Base-by-base conservation (phyloP, 2,113 vertebrate species). In the Alaudala cheleensis region DNA sequence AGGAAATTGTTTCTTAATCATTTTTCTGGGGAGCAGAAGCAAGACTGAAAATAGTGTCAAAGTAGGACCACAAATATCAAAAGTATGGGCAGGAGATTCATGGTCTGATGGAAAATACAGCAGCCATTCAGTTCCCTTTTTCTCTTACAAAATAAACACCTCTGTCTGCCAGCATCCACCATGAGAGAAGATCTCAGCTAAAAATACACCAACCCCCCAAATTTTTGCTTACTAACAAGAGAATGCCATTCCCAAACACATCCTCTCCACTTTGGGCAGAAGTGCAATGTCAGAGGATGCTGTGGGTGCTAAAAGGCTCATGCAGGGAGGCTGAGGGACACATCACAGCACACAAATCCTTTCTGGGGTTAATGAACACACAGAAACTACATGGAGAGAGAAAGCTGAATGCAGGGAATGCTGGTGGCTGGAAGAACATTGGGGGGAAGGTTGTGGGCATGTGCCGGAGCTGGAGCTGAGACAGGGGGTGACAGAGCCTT, bases 1-100 rank as follows among this genome's bases (percentile, higher is more conserved):
- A 85, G 80, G 81, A 95, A 97, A 96, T 82, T 58, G 19, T 91
- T 92, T 82, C 78, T 54, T 58, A 71, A 91, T 66, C 64, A n/a
- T 78, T 74, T 78, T 76, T 97, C 88, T 50, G 39, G 94, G 86
- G 57, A 92, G 47, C 61, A 95, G 94, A 96, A 94, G 69, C 73
- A 50, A 76, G 50, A 57, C 58, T 90, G 56, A 67, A 95, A 93
- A 45, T 2, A 45, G 12, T n/a, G 34, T 45, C 50, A 80, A 72
- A 81, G 51, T 23, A 39, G 47, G 15, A 73, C n/a, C 39, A 22
- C 57, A n/a, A 14, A 7, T 20, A 79, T 47, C 81, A 91, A 39
- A 96, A 95, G 64, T 37, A 37, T 3, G 95, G 70, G 37, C 34
- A 5, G 88, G 66, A 87, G 83, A 95, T 79, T 61, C 69, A 84